A percentile compares a stretch with the other conserved stretches of the same genome.
Evolutionary conservation across 2,888 invertebrate genomes (phyloP).

Genomic region (Globia sparganii): DNA sequence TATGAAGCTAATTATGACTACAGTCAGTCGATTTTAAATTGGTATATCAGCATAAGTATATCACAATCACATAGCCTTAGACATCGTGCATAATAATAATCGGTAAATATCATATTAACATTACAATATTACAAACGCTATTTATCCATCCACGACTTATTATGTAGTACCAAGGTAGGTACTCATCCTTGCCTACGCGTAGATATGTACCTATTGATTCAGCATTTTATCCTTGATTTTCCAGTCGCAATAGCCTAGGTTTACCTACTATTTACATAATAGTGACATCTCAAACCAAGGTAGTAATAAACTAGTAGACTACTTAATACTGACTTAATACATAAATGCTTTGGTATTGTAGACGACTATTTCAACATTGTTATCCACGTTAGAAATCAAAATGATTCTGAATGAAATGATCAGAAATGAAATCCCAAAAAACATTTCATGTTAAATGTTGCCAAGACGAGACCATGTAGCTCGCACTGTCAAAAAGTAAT

Average conservation of each 20-base stretch:
- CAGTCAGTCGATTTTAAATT: background rate
- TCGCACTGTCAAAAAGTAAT: too few species aligned
- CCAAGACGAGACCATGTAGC: too few species aligned
- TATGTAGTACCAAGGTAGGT: conserved; percentile 4
- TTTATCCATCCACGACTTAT: background rate
- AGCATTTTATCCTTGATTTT: conserved; percentile 44
- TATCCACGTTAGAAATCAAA: too few species aligned
- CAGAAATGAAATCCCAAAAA: background rate
- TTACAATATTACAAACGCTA: background rate
- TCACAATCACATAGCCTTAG: background rate
- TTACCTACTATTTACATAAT: conserved; percentile 29
- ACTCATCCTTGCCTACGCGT: conserved; percentile 6
- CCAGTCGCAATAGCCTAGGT: conserved; percentile 11
- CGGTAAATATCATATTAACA: background rate
- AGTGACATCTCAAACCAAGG: conserved; percentile 20
- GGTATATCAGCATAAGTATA: background rate
- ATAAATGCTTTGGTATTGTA: background rate
- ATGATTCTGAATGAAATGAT: too few species aligned
- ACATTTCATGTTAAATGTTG: too few species aligned
- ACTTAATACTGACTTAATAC: background rate
- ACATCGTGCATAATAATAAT: conserved; percentile 7
- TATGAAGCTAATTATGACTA: background rate
- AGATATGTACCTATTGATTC: conserved; percentile 19
- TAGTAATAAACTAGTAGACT: background rate
- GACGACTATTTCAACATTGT: conserved; percentile 9